phyloP scores from a whole-genome alignment of 2,113 vertebrate species.

The Cavia porcellus region DNA sequence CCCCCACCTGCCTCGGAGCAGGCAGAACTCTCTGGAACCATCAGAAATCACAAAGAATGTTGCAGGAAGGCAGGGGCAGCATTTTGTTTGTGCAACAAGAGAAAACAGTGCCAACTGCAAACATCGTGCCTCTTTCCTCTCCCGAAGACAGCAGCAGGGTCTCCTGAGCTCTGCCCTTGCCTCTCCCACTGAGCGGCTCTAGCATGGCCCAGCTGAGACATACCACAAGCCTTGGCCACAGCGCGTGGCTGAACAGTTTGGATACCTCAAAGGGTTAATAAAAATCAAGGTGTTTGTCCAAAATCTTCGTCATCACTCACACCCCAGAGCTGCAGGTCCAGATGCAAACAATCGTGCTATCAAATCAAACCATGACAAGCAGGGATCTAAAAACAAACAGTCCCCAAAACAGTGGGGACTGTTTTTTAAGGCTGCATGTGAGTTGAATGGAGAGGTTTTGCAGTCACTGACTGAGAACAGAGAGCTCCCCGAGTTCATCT shows the following conservation, averaged over 20 bases:
- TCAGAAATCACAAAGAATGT: not conserved
- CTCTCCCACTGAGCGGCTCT: rapidly evolving
- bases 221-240: not conserved
- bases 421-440: not conserved
- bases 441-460: not conserved
- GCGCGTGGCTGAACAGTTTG: rapidly evolving
- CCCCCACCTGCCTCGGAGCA: not conserved
- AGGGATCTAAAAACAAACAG: rapidly evolving
- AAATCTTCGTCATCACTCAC: not conserved
- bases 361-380: rapidly evolving
- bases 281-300: not conserved
- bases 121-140: not conserved
- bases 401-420: not conserved
- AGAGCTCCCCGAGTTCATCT: not conserved
- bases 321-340: not conserved
- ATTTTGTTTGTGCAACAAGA: rapidly evolving
- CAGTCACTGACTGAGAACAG: not conserved
- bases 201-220: not conserved
- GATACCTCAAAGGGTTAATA: not conserved
- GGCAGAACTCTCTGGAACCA: not conserved
- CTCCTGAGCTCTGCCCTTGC: rapidly evolving
- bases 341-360: not conserved
- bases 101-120: rapidly evolving
- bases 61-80: not conserved
- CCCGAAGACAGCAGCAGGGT: too few relatives aligned